phyloP scores from a whole-genome alignment of 1,140 invertebrate species.

The Cherax destructor region DNA sequence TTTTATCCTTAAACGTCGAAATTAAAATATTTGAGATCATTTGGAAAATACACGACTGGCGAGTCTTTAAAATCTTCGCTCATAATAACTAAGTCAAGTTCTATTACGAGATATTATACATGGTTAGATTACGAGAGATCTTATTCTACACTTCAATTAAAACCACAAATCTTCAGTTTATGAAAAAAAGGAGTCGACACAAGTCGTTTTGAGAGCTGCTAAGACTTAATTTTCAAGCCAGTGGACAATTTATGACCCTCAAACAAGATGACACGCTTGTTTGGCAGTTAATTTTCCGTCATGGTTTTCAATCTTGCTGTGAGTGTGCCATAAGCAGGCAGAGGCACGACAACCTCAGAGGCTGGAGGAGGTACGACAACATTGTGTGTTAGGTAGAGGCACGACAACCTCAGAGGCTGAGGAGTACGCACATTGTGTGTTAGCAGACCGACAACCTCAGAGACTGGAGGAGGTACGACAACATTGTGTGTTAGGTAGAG shows the following conservation, averaged over 20 bases:
- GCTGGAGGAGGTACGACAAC: constrained; percentile 30
- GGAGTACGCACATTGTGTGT: background rate
- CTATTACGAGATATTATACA: background rate
- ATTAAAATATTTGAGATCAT: no score
- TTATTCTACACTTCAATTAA: background rate
- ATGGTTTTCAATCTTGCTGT: constrained; percentile 56
- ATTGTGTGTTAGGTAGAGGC: no score
- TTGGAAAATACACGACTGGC: no score
- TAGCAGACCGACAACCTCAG: no score
- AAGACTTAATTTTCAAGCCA: constrained; percentile 61
- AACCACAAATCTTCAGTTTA: constrained; percentile 23
- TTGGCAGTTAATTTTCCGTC: constrained; percentile 61
- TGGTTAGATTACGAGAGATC: background rate
- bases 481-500: background rate
- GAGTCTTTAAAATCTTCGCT: no score
- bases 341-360: constrained; percentile 26
- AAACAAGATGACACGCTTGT: constrained; percentile 60
- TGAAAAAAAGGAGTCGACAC: constrained; percentile 18
- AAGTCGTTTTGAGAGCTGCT: constrained; percentile 58
- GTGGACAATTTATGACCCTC: constrained; percentile 59
- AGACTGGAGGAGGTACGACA: background rate
- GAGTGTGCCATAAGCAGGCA: constrained; percentile 54
- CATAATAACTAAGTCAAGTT: no score
- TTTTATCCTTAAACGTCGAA: no score
- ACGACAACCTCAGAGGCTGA: background rate